Evolutionary conservation across 2,888 invertebrate genomes (phyloP), one percentile per base, ranked within the genome.

Genomic region (Cataglyphis cursor): DNA sequence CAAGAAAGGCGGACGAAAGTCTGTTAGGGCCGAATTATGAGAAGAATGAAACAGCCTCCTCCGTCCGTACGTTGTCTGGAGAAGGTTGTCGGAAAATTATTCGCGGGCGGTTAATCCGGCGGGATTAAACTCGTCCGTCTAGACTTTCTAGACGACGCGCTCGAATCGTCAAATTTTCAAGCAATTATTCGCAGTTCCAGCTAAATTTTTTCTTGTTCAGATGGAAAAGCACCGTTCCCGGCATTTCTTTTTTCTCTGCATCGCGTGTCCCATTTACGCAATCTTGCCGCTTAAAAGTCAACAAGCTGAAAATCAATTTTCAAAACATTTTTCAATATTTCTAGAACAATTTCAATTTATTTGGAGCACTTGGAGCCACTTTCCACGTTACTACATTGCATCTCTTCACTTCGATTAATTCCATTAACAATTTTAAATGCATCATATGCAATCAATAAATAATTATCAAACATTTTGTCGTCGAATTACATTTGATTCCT

Each of bases 51-150:
- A 59, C 41, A 8, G 35, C 12, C n/a, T 62, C 24, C 24, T 18
- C 57, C 0, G 35, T 51, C 24, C 28, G 28, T 28, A 74, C 21
- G 15, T 62, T 28, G 54, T 21, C 21, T 8, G 54, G 2, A 24
- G 3, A 38, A 81, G 82, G 85, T 88, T 86, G 90, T 91, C 92
- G 89, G 89, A 90, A 87, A 90, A 91, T 90, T 90, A 90, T 89
- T 78, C 82, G 87, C 9, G 24, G 12, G 2, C 8, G 10, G 6
- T 70, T 59, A 70, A 78, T 41, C 57, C 57, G n/a, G 8, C n/a
- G 15, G 31, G 41, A 44, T 18, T 18, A 44, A 70, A 57, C 10
- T 59, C 31, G 21, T 68, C 41, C 15, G 24, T 61, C 35, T 44
- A 41, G 8, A 44, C 31, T 70, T 73, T 59, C 59, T 15, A 28